phyloP scores from a whole-genome alignment of 1,140 invertebrate genomes.

The Hylaeus volcanicus region DNA sequence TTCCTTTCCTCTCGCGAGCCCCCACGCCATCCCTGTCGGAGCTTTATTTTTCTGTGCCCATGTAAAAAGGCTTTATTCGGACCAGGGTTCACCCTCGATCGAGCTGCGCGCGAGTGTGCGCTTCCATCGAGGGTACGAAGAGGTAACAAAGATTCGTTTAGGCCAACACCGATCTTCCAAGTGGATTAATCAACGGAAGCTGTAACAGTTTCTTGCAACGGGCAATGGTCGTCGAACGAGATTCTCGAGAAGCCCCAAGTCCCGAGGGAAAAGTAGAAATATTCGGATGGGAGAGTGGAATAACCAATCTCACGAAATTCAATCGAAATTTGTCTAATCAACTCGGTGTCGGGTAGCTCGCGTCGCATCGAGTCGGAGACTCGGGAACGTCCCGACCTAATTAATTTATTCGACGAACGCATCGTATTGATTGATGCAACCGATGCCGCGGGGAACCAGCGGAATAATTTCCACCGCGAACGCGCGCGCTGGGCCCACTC shows the following conservation, averaged over 20 bases:
- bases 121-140: not conserved
- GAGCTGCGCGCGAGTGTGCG: not conserved
- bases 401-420: conserved; percentile 43
- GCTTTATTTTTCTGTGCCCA: conserved; percentile 49
- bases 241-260: too few relatives aligned
- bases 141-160: conserved; percentile 29
- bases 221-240: too few relatives aligned
- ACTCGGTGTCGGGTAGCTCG: not conserved
- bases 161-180: not conserved
- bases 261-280: too few relatives aligned
- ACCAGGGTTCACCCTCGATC: conserved; percentile 35
- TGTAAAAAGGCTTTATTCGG: conserved; percentile 39
- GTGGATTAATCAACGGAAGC: conserved; percentile 21
- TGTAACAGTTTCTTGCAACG: not conserved
- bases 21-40: conserved; percentile 1
- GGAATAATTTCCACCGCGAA: conserved; percentile 35
- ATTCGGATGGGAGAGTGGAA: too few relatives aligned
- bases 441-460: not conserved
- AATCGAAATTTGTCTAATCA: conserved; percentile 1
- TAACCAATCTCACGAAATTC: not conserved
- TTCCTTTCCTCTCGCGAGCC: conserved; percentile 53
- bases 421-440: conserved; percentile 43
- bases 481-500: conserved; percentile 6
- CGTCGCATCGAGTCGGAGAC: not conserved
- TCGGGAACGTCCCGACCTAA: conserved; percentile 27